A percentile compares a stretch with the other conserved stretches of the same genome.
phyloP scores from a whole-genome alignment of 2,113 vertebrate species.

The Ptilorrhoa leucosticta region DNA sequence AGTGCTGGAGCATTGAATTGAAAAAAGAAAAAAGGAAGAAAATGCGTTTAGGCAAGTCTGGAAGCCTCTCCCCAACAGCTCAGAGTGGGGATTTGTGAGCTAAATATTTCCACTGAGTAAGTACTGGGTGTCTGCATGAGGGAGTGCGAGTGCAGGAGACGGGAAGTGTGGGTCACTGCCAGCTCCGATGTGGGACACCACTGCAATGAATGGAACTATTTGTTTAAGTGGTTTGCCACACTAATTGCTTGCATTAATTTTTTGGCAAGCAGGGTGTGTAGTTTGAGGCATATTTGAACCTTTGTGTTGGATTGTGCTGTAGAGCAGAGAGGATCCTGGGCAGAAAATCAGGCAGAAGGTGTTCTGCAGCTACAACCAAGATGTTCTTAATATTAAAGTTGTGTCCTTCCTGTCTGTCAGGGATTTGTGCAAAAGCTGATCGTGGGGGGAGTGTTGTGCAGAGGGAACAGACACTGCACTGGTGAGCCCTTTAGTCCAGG shows the following conservation, averaged over 20 bases:
- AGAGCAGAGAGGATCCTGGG: background rate
- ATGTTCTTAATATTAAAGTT: background rate
- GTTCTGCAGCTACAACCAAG: background rate
- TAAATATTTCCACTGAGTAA: background rate
- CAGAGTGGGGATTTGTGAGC: background rate
- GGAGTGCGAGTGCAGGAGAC: background rate
- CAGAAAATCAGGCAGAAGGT: background rate
- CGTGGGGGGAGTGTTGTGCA: background rate
- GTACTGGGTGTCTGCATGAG: background rate
- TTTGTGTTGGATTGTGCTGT: background rate
- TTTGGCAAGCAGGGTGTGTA: background rate
- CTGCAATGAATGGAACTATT: background rate
- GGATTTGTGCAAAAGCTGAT: background rate
- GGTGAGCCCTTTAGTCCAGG: background rate
- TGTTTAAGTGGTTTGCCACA: background rate
- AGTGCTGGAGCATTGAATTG: background rate
- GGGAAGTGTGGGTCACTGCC: background rate
- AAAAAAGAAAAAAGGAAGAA: background rate
- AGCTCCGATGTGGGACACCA: background rate
- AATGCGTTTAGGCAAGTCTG: background rate
- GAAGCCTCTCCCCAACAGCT: background rate
- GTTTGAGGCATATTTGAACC: background rate
- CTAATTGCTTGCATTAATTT: background rate
- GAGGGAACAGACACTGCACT: background rate
- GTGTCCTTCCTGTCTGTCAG: background rate